Base-by-base conservation (phyloP, 64 coral and sea anemone species). In the Anthopleura sola region DNA sequence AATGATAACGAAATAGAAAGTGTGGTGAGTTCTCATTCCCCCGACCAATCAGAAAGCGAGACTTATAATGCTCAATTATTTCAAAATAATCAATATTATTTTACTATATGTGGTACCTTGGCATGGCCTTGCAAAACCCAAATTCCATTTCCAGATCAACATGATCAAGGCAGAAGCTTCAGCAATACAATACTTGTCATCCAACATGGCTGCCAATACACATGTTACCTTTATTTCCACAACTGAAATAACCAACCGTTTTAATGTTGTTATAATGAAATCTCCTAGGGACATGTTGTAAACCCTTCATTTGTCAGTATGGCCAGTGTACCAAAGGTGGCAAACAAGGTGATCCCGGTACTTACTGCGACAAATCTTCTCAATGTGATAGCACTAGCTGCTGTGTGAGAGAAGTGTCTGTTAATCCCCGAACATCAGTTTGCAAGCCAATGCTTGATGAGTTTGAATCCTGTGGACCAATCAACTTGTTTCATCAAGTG, bases 391-490 rank as follows among this genome's bases (percentile, higher is more conserved):
- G 87, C 18, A 92, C 79, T 31, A 85, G 89, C 23, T 96, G 94
- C 60, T 96, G 94, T 76, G 84, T 96, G 23, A 86, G 94, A 34
- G 94, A 96, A 85, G 86, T 96, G 49, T 89, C 94, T 16, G 78
- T 96, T 23, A 92, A 92, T 38, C 83, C 90, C 28, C 86, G 77
- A 49, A 64, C 90, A 9, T 96, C 94, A 29, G 28, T 96, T 18
- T 96, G 94, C 75, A 96, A 96, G 69, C 94, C 94, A 66, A 84
- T 96, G 90, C 62, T 96, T 1, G 40, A 92, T 20, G 94, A 96
- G 36, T 96, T 81, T 68, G 94, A 96, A 79, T 96, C 94, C 33
- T 96, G 94, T 75, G 94, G 94, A 33, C 94, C 94, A 87, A 96
- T 96, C 37, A 96, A 96, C 86, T 86, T 96, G 34, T 96, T 96